Conservation (phyloP, 2,113 vertebrate species). For the Lepisosteus osseus region DNA sequence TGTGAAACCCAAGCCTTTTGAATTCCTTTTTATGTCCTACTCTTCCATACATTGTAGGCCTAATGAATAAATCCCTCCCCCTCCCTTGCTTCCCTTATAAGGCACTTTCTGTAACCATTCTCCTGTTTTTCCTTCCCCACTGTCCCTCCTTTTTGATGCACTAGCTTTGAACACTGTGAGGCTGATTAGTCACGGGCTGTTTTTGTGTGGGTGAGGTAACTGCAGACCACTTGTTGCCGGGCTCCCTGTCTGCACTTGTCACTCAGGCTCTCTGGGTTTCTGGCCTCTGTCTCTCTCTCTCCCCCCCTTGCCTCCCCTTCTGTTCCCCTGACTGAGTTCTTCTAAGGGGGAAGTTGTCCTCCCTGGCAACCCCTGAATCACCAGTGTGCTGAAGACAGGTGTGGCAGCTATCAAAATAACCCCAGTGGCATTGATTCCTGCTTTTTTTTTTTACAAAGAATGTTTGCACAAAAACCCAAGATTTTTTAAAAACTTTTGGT, state of each 20-base stretch:
- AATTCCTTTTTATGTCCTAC: constrained; percentile 13
- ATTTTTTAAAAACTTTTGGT: too few species aligned
- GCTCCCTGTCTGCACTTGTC: constrained; percentile 63
- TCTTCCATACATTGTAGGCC: constrained; percentile 26
- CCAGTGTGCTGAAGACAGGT: constrained; percentile 34
- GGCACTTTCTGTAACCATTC: constrained; percentile 29
- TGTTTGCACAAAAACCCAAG: too few species aligned
- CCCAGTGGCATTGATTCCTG: constrained; percentile 11
- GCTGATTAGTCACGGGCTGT: constrained; percentile 55
- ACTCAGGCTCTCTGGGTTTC: constrained; percentile 42
- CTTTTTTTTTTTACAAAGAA: background rate
- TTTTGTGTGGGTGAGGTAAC: constrained; percentile 52
- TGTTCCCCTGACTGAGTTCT: constrained; percentile 2
- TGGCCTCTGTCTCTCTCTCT: constrained; percentile 13
- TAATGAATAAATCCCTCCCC: constrained; percentile 30
- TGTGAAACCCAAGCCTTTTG: constrained; percentile 19
- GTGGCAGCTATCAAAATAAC: constrained; percentile 6
- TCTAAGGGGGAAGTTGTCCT: background rate
- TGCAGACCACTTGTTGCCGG: constrained; percentile 63
- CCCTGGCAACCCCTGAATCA: background rate
- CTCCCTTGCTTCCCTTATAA: constrained; percentile 38
- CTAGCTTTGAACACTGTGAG: constrained; percentile 42
- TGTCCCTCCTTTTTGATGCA: constrained; percentile 21
- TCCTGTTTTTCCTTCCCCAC: constrained; percentile 14
- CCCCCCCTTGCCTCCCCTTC: constrained; percentile 16